Base-by-base conservation (phyloP, 2,797 vertebrate species). In the Acrossocheilus wenchowensis region DNA sequence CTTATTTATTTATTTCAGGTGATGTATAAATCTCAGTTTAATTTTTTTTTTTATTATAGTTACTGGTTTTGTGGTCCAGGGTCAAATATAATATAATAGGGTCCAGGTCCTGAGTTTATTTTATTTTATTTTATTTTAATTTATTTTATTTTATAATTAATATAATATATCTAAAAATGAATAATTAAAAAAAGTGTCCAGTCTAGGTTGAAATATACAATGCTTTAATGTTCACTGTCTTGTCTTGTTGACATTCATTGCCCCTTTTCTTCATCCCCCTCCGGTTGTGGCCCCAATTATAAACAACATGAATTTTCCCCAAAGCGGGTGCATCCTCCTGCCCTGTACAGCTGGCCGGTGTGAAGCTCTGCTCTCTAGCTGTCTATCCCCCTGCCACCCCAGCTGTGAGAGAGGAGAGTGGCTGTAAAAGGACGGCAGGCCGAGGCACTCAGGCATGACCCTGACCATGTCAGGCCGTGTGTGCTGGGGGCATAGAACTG, bases 391-490 rank as follows among this genome's bases (percentile, higher is more conserved):
- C 93, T 93, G 93, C 93, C 94, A 93, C 93, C 93, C 93, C 93
- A 95, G 92, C 94, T 94, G 92, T 94, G 94, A 90, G 91, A 90
- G 93, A 89, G 91, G 75, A 43, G 87, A 81, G 86, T 89, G 88
- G 89, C 89, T 90, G 90, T 93, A 94, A 95, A 94, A 94, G 93
- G 92, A 93, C 92, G 92, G 92, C 94, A 94, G 90, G 92, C 91
- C 39, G 90, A 92, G 90, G 92, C 93, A 94, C 92, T 95, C 93
- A 95, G 92, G 95, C 95, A 92, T 93, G 94, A 93, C 95, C 93
- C 95, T 95, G 95, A 93, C 95, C 94, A 94, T 95, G 95, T 95
- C 94, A 95, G 94, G 91, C 94, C 88, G 92, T 94, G 92, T 93
- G 93, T 90, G 86, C 94, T 92, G 93, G 93, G 94, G 93, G 94